These are phyloP conservation scores for Charadrius vociferus DNA, from an alignment of 2,113 vertebrate species.

Conservation along the genomic window DNA sequence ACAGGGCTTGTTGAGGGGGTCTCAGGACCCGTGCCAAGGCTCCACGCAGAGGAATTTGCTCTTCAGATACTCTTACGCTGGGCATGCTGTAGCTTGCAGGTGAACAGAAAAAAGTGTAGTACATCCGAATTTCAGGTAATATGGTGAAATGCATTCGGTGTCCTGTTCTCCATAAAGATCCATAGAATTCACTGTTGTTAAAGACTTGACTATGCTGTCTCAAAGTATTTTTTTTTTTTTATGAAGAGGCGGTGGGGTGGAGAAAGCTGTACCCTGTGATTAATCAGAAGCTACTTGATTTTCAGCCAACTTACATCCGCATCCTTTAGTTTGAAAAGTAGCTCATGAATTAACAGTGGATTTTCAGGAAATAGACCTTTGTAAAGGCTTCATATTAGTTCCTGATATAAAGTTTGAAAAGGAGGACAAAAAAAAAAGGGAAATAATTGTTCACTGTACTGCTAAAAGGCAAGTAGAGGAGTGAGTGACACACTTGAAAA, in stretches of 20 bases:
- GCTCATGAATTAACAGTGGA: constrained; percentile 3
- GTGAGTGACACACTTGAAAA: constrained; percentile 18
- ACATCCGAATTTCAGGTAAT: constrained; percentile 24
- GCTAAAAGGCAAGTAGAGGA: constrained; percentile 15
- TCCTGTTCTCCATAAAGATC: constrained; percentile 44
- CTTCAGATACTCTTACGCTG: neutral
- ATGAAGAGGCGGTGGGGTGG: constrained; percentile 26
- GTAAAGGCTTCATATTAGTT: constrained; percentile 34
- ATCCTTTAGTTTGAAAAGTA: constrained; percentile 31
- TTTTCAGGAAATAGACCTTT: constrained; percentile 28
- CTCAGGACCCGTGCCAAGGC: neutral
- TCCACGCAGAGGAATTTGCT: neutral
- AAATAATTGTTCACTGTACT: constrained; percentile 10
- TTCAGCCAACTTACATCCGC: neutral
- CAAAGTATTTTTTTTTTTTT: constrained; percentile 60
- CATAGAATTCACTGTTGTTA: constrained; percentile 30
- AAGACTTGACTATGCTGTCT: constrained; percentile 18
- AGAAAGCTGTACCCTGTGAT: neutral
- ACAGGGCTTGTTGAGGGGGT: constrained; percentile 11
- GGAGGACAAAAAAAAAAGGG: neutral
- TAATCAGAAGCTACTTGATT: constrained; percentile 33
- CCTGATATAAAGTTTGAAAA: constrained; percentile 28
- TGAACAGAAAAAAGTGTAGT: neutral
- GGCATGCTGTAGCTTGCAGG: constrained; percentile 37
- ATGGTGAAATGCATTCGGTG: neutral